Evolutionary conservation across 1,140 invertebrate species (phyloP).

Genomic region (Aphis craccivora): DNA sequence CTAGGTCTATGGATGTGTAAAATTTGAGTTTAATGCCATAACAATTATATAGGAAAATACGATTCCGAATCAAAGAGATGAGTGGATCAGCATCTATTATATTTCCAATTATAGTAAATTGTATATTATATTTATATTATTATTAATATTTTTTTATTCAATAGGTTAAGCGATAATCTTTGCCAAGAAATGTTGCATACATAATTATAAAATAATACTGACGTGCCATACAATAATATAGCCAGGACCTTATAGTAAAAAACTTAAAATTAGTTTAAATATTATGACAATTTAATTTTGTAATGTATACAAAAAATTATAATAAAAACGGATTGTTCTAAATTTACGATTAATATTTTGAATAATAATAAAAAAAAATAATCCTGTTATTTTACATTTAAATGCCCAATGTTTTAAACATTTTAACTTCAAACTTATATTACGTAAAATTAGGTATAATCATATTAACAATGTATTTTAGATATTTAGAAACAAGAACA

Average conservation of each 20-base stretch:
- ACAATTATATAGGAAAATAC: not conserved
- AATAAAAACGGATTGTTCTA: not conserved
- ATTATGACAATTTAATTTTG: not conserved
- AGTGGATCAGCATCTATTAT: not conserved
- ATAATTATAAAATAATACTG: not conserved
- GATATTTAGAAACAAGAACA: not conserved
- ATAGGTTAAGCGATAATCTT: not conserved
- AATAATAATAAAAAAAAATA: not conserved
- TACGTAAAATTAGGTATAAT: not conserved
- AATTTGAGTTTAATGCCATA: not conserved
- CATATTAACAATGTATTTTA: not conserved
- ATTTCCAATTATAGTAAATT: no score
- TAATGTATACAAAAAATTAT: not conserved
- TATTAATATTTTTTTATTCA: no score
- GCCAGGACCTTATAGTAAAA: no score
- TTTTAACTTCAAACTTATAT: not conserved
- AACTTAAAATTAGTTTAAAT: no score
- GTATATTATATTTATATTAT: no score
- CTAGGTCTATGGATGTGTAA: not conserved
- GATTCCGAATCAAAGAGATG: not conserved
- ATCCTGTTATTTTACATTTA: not conserved
- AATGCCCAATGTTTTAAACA: not conserved
- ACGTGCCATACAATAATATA: not conserved
- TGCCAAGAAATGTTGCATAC: not conserved
- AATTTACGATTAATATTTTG: not conserved